Percentiles rank a stretch among this genome's conserved stretches.
These are phyloP conservation scores for Eubasilissa regina DNA, from an alignment of 1,140 invertebrate genomes.

Conservation along the genomic window DNA sequence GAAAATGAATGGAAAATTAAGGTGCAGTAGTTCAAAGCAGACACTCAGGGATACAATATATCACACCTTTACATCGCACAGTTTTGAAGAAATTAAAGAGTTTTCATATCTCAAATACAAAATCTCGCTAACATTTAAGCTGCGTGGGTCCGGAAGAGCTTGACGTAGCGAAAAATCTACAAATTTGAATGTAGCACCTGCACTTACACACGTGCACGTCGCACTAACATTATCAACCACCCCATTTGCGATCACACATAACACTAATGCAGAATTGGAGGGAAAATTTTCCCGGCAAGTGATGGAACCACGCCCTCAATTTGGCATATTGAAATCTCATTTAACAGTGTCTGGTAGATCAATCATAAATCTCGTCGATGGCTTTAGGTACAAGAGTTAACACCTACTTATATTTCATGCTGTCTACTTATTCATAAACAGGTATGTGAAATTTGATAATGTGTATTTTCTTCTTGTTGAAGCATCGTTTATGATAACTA, in stretches of 20 bases:
- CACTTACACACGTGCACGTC: neutral
- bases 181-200: constrained; percentile 14
- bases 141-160: neutral
- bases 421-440: too few relatives aligned
- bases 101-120: too few relatives aligned
- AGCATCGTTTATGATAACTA: too few relatives aligned
- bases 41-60: too few relatives aligned
- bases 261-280: constrained; percentile 2
- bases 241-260: neutral
- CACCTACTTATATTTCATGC: neutral
- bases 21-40: too few relatives aligned
- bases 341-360: constrained; percentile 53
- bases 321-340: constrained; percentile 55
- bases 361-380: constrained; percentile 48
- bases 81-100: too few relatives aligned
- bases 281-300: constrained; percentile 38
- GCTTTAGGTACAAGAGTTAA: neutral
- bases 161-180: constrained; percentile 32
- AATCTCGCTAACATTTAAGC: neutral
- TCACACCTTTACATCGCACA: too few relatives aligned
- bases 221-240: neutral
- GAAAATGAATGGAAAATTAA: too few relatives aligned
- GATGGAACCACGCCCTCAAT: constrained; percentile 51
- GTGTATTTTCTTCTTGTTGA: too few relatives aligned
- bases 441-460: too few relatives aligned